Conservation (phyloP, 2,797 vertebrate genomes). For the Cryptoblepharus egeriae region DNA sequence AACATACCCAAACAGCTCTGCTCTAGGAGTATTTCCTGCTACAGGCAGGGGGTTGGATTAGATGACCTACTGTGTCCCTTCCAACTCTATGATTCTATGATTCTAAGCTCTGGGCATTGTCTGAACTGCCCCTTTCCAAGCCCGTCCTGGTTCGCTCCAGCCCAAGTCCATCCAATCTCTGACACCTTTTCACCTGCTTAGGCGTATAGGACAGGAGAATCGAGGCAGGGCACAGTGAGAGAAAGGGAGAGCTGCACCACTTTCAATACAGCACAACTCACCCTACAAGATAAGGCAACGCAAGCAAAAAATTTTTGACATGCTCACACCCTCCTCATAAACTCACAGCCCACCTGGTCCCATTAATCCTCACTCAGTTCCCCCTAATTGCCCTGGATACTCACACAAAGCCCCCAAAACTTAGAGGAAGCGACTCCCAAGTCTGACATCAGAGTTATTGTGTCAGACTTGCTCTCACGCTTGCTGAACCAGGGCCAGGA, state of each 20-base stretch:
- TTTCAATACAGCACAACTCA: background rate
- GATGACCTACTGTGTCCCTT: too few species aligned
- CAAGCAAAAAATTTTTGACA: background rate
- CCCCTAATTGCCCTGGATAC: background rate
- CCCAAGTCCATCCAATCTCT: too few species aligned
- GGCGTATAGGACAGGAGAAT: background rate
- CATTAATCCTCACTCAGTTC: background rate
- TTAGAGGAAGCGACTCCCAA: conserved; percentile 51
- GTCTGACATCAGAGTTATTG: conserved; percentile 61
- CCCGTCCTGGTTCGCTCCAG: too few species aligned
- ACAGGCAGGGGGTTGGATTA: too few species aligned
- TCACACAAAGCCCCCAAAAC: conserved; percentile 29
- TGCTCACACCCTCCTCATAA: background rate
- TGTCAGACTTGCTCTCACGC: conserved; percentile 60
- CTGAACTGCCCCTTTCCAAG: too few species aligned
- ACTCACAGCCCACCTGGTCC: background rate
- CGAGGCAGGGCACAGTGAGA: background rate
- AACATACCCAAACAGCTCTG: background rate
- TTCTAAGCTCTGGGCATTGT: too few species aligned
- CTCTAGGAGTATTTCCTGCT: too few species aligned
- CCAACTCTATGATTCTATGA: too few species aligned
- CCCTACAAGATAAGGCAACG: background rate
- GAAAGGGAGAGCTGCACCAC: background rate
- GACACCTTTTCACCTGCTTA: background rate
- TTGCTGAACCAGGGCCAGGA: conserved; percentile 57